Evolutionary conservation across 2,113 vertebrate species (phyloP).

Genomic region (Lanius collurio): DNA sequence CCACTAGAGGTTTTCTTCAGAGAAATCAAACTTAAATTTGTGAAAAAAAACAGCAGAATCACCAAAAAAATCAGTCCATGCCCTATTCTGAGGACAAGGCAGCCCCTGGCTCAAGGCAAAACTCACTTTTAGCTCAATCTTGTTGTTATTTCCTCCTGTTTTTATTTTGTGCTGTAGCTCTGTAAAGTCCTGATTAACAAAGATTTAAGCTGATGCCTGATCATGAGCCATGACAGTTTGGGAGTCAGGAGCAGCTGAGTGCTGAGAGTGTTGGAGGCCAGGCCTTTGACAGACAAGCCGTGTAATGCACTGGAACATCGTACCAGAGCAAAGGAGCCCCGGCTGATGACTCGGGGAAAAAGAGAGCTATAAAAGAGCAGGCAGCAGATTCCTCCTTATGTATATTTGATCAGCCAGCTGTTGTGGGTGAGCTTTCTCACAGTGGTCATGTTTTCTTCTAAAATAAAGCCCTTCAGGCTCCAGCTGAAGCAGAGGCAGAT

Average conservation of each 20-base stretch:
- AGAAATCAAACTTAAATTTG: not conserved
- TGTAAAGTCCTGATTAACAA: not conserved
- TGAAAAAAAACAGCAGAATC: not conserved
- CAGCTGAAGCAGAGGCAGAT: not conserved
- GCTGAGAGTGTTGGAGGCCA: not conserved
- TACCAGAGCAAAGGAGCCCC: not conserved
- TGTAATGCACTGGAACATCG: not conserved
- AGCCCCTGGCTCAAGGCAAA: not conserved
- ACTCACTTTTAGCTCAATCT: not conserved
- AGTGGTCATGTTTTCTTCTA: not conserved
- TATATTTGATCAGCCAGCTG: conserved; percentile 52
- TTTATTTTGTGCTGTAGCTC: not conserved
- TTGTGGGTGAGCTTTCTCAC: not conserved
- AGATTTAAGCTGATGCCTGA: not conserved
- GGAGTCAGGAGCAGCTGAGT: not conserved
- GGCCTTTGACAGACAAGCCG: not conserved
- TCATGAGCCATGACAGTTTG: not conserved
- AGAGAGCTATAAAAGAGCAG: not conserved
- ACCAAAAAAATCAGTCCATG: not conserved
- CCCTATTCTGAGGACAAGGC: not conserved
- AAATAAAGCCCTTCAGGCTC: not conserved
- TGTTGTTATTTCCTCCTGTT: not conserved
- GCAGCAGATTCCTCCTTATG: conserved; percentile 2
- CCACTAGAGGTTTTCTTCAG: not conserved
- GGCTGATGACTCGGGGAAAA: not conserved